Percentiles rank a stretch among this genome's conserved stretches.
Conservation (phyloP, 2,888 invertebrate genomes). For the Boloria selene region DNA sequence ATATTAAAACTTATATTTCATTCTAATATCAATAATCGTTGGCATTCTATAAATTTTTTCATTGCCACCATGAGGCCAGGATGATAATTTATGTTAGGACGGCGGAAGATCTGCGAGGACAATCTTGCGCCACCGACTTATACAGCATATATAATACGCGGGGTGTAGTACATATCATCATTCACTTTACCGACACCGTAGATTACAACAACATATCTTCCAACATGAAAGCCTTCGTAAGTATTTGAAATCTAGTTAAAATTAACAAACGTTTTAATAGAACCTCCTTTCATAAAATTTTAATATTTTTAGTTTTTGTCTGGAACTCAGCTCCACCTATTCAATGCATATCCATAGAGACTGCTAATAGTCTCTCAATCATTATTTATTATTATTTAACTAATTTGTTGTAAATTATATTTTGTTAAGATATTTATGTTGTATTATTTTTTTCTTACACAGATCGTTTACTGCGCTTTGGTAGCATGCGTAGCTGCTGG, state of each 20-base stretch:
- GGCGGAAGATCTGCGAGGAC: constrained; percentile 21
- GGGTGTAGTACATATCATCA: constrained; percentile 3
- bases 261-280: neutral
- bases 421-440: neutral
- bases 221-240: constrained; percentile 46
- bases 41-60: neutral
- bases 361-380: too few species aligned
- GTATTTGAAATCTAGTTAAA: constrained; percentile 29
- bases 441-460: constrained; percentile 1
- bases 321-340: too few species aligned
- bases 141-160: constrained; percentile 26
- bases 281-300: too few species aligned
- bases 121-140: constrained; percentile 6
- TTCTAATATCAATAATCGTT: constrained; percentile 9
- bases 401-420: too few species aligned
- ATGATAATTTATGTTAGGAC: constrained; percentile 19
- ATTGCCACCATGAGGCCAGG: constrained; percentile 18
- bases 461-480: constrained; percentile 37
- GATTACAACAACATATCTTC: neutral
- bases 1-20: constrained; percentile 3
- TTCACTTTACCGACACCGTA: constrained; percentile 13
- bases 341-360: too few species aligned
- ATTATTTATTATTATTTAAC: too few species aligned
- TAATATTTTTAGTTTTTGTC: too few species aligned
- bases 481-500: constrained; percentile 35